These are phyloP conservation scores for Monopis laevigella DNA, from an alignment of 2,888 invertebrate species.

Conservation along the genomic window DNA sequence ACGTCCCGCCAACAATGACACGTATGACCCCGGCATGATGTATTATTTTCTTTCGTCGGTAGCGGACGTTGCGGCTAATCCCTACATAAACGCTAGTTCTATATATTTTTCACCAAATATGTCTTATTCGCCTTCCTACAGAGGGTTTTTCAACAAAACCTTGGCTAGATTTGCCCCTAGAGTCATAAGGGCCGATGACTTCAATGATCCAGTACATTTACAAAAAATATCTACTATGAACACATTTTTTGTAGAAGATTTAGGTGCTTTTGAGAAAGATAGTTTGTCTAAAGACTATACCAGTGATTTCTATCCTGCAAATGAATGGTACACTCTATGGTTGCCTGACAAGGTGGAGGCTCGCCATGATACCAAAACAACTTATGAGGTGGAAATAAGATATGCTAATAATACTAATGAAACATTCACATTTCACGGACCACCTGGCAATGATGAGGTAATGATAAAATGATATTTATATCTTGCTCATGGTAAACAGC, in stretches of 20 bases:
- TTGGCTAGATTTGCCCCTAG: constrained; percentile 94
- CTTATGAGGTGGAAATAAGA: constrained; percentile 92
- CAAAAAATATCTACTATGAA: constrained; percentile 95
- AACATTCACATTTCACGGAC: constrained; percentile 96
- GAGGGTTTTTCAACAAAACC: constrained; percentile 96
- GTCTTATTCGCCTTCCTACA: constrained; percentile 93
- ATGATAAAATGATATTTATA: no score
- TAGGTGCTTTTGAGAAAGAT: constrained; percentile 84
- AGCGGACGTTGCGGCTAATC: constrained; percentile 94
- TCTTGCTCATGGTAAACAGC: no score
- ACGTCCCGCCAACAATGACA: constrained; percentile 88
- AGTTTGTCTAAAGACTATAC: constrained; percentile 89
- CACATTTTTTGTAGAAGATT: constrained; percentile 86
- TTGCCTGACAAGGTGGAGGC: constrained; percentile 86
- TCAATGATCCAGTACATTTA: constrained; percentile 93
- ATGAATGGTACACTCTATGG: constrained; percentile 95
- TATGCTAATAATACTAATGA: constrained; percentile 95
- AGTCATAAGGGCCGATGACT: constrained; percentile 90
- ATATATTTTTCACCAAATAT: constrained; percentile 94
- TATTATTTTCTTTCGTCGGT: constrained; percentile 95
- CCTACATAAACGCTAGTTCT: constrained; percentile 90
- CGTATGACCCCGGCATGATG: constrained; percentile 98
- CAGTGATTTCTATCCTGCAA: constrained; percentile 87
- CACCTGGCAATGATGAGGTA: constrained; percentile 88
- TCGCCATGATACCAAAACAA: constrained; percentile 90